phyloP scores from a whole-genome alignment of 1,140 invertebrate species.

The Heliconius himera region DNA sequence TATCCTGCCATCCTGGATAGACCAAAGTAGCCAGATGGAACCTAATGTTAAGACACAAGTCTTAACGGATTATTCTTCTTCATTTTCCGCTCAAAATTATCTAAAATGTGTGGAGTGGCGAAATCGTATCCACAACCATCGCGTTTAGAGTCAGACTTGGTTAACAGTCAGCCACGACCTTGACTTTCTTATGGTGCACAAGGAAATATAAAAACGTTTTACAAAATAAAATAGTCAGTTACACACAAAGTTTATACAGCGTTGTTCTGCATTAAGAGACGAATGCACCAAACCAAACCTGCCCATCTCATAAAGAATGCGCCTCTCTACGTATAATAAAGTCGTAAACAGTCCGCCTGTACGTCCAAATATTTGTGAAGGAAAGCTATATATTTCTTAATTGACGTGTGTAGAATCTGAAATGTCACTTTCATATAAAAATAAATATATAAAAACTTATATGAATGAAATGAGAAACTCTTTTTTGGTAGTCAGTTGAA shows the following conservation, averaged over 20 bases:
- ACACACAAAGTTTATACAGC: neutral
- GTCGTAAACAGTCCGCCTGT: conserved; percentile 37
- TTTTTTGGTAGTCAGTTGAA: conserved; percentile 5
- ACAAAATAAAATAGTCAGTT: neutral
- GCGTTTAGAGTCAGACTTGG: no score
- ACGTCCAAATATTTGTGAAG: conserved; percentile 37
- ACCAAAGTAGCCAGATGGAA: no score
- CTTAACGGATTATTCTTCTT: no score
- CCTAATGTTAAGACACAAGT: no score
- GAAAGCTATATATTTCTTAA: conserved; percentile 38
- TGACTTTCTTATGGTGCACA: no score
- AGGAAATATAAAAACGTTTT: neutral
- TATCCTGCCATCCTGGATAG: no score
- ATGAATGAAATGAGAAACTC: conserved; percentile 16
- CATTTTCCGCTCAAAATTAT: no score
- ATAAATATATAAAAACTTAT: conserved; percentile 7
- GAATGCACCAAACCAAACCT: conserved; percentile 22
- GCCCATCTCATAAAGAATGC: conserved; percentile 36
- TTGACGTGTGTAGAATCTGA: conserved; percentile 41
- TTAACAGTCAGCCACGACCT: no score
- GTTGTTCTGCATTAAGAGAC: neutral
- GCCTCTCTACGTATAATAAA: conserved; percentile 43
- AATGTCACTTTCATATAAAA: conserved; percentile 13
- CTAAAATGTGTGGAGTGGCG: no score
- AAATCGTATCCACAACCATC: no score